Conservation (phyloP, 2,797 vertebrate genomes). For the Gymnoscopelus braueri region DNA sequence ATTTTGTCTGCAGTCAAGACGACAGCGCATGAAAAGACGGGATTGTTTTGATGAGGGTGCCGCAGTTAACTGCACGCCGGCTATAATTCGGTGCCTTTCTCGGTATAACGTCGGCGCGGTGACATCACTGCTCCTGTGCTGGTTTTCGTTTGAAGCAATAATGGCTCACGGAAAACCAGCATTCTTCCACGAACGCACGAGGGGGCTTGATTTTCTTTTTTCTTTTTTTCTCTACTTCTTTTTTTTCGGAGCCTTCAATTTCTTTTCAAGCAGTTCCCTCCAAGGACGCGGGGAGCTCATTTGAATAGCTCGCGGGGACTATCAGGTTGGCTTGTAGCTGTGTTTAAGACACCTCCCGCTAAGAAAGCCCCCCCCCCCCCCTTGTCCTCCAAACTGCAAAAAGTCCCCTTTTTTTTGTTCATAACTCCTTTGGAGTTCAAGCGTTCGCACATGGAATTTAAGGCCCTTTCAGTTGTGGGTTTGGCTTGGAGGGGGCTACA, state of each 20-base stretch:
- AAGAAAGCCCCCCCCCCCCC: background rate
- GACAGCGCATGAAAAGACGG: background rate
- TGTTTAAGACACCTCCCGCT: background rate
- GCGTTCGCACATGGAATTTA: background rate
- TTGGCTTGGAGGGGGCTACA: no score
- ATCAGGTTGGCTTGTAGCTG: background rate
- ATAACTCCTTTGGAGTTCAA: background rate
- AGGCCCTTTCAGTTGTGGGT: background rate
- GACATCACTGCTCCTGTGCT: no score
- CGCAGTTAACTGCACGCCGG: constrained; percentile 6
- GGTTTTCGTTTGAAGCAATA: no score
- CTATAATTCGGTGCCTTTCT: background rate
- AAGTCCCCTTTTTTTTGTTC: background rate
- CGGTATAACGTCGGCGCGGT: no score
- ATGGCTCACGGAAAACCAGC: no score
- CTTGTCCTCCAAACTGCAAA: no score
- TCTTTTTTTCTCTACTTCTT: background rate
- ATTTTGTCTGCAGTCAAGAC: no score
- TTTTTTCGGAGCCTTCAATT: constrained; percentile 55
- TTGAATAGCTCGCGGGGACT: background rate
- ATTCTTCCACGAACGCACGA: no score
- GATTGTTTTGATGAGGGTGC: background rate
- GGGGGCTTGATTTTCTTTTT: background rate
- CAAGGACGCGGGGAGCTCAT: constrained; percentile 47
- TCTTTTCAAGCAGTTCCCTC: constrained; percentile 55